These are phyloP conservation scores for Epinephelus lanceolatus DNA, from an alignment of 2,113 vertebrate species.

Conservation along the genomic window DNA sequence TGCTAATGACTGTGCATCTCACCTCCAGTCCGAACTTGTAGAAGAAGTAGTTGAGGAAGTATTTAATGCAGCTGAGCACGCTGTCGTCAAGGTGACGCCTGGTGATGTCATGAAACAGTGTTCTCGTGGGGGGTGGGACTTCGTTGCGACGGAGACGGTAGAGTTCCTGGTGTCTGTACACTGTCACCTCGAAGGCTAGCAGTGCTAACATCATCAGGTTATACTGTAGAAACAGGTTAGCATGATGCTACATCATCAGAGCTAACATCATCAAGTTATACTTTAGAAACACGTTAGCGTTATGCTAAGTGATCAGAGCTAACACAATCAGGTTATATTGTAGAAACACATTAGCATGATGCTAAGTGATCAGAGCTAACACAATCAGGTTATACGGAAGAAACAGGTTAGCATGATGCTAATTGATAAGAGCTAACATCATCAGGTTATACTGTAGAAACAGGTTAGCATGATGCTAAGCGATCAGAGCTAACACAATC, in stretches of 20 bases:
- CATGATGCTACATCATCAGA: constrained; percentile 60
- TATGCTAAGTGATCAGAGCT: constrained; percentile 73
- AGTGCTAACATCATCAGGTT: constrained; percentile 93
- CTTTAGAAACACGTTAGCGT: background rate
- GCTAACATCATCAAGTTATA: constrained; percentile 72
- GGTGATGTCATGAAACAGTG: constrained; percentile 93
- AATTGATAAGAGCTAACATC: constrained; percentile 87
- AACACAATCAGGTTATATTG: constrained; percentile 62
- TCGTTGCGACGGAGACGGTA: constrained; percentile 90
- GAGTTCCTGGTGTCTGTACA: constrained; percentile 95
- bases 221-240: constrained; percentile 61
- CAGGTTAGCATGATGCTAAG: constrained; percentile 2
- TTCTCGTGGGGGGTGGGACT: constrained; percentile 88
- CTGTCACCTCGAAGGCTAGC: constrained; percentile 94
- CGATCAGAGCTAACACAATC: background rate
- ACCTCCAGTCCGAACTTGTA: constrained; percentile 98
- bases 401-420: constrained; percentile 39
- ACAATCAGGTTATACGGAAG: constrained; percentile 73
- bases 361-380: constrained; percentile 76
- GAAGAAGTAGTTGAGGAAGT: constrained; percentile 97
- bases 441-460: constrained; percentile 85
- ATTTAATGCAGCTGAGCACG: constrained; percentile 91
- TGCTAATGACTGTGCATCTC: background rate
- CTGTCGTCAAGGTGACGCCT: constrained; percentile 91
- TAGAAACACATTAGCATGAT: background rate